phyloP scores from a whole-genome alignment of 1,140 invertebrate species.

The Drosophila varians region DNA sequence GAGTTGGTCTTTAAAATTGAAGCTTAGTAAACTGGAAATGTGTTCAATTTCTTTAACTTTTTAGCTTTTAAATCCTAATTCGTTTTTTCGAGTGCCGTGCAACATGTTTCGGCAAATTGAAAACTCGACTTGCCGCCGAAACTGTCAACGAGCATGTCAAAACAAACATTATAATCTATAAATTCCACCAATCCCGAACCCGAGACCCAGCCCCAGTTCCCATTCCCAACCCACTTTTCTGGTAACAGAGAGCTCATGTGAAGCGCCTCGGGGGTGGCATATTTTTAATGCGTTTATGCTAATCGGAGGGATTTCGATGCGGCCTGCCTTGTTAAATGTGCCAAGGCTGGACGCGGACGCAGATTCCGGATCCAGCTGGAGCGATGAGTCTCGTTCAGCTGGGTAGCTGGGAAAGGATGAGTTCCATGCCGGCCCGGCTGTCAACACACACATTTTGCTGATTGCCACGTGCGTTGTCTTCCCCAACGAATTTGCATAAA shows the following conservation, averaged over 20 bases:
- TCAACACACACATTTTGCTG: slow-evolving; percentile 73
- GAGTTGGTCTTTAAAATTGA: slow-evolving; percentile 3
- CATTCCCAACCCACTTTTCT: not conserved
- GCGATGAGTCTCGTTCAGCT: not conserved
- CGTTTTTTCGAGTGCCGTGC: slow-evolving; percentile 17
- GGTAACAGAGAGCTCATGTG: slow-evolving; percentile 12
- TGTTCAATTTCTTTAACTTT: too few species aligned
- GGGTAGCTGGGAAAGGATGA: not conserved
- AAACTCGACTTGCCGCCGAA: slow-evolving; percentile 15
- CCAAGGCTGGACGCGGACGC: slow-evolving; percentile 55
- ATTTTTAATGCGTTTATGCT: slow-evolving; percentile 83
- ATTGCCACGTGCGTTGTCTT: slow-evolving; percentile 68
- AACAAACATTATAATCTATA: slow-evolving; percentile 81
- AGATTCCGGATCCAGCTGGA: slow-evolving; percentile 9
- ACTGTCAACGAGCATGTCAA: slow-evolving; percentile 81
- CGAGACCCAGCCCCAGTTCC: not conserved
- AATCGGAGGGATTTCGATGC: slow-evolving; percentile 76
- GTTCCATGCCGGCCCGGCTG: slow-evolving; percentile 21
- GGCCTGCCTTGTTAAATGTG: slow-evolving; percentile 77
- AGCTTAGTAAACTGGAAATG: too few species aligned
- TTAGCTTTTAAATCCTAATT: too few species aligned
- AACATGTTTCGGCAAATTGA: too few species aligned
- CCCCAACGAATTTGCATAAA: slow-evolving; percentile 71
- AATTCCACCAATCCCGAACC: slow-evolving; percentile 9
- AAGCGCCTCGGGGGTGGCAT: slow-evolving; percentile 44